These are phyloP conservation scores for Diplogasteroides magnus DNA, from an alignment of 1,140 invertebrate species.

Conservation along the genomic window DNA sequence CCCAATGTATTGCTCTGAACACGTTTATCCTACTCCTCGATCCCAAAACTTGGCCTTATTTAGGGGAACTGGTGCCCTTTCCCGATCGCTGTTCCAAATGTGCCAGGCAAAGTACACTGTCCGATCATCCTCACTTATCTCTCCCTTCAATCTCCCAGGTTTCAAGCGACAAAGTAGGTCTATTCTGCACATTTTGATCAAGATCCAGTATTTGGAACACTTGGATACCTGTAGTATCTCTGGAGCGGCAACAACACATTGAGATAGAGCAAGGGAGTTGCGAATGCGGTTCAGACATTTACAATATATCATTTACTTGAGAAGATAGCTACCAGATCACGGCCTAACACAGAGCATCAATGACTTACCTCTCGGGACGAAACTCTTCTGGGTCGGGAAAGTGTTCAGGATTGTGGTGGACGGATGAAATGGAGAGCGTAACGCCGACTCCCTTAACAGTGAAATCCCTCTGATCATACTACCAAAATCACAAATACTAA, in stretches of 20 bases:
- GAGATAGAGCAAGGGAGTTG: not conserved
- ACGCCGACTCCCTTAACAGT: conserved; percentile 64
- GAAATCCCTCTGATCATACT: too few species aligned
- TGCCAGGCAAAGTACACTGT: not conserved
- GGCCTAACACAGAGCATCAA: not conserved
- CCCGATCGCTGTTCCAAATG: too few species aligned
- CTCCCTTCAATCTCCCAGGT: not conserved
- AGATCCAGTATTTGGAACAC: not conserved
- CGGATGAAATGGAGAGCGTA: conserved; percentile 74
- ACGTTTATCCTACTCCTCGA: not conserved
- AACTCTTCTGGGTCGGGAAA: conserved; percentile 72
- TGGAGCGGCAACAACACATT: too few species aligned
- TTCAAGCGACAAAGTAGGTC: not conserved
- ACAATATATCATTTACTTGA: not conserved
- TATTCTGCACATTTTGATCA: not conserved
- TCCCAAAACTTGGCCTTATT: not conserved
- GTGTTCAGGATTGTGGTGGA: conserved; percentile 70
- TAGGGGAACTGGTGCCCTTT: too few species aligned
- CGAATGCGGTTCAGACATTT: not conserved
- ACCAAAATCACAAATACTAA: too few species aligned
- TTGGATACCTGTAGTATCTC: too few species aligned
- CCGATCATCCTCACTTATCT: not conserved
- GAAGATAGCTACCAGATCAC: not conserved
- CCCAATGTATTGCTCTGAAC: not conserved
- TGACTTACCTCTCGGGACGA: conserved; percentile 62